These are phyloP conservation scores for Anhinga rufa DNA, from an alignment of 2,113 vertebrate species.

Conservation along the genomic window DNA sequence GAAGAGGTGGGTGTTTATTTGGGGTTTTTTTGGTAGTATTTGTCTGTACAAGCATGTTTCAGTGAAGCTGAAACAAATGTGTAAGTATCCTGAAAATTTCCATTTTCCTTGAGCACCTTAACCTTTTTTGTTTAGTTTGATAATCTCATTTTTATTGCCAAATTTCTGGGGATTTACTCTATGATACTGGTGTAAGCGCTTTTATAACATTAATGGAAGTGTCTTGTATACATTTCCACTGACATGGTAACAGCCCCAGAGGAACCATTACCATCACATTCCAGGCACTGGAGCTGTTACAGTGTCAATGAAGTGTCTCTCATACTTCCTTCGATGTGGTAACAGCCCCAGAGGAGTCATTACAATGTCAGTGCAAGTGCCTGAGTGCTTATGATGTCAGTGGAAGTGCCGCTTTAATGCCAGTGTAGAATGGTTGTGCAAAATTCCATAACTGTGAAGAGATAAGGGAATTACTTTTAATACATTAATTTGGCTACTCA, in stretches of 20 bases:
- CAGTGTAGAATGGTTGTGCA: neutral
- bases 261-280: neutral
- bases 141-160: neutral
- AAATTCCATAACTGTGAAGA: neutral
- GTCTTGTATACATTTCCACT: neutral
- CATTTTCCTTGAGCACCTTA: neutral
- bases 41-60: neutral
- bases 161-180: neutral
- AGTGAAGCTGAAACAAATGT: neutral
- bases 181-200: neutral
- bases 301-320: constrained; percentile 52
- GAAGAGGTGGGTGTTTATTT: neutral
- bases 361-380: neutral
- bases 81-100: neutral
- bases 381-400: neutral
- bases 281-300: constrained; percentile 6
- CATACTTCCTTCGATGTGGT: neutral
- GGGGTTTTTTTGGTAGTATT: neutral
- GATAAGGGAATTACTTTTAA: neutral
- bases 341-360: constrained; percentile 37
- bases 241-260: neutral
- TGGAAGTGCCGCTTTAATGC: constrained; percentile 9
- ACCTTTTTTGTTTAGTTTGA: neutral
- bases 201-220: neutral
- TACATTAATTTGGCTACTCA: neutral